These are phyloP conservation scores for Microctenopoma stevenorrisi DNA, from an alignment of 2,797 vertebrate species.

Conservation along the genomic window DNA sequence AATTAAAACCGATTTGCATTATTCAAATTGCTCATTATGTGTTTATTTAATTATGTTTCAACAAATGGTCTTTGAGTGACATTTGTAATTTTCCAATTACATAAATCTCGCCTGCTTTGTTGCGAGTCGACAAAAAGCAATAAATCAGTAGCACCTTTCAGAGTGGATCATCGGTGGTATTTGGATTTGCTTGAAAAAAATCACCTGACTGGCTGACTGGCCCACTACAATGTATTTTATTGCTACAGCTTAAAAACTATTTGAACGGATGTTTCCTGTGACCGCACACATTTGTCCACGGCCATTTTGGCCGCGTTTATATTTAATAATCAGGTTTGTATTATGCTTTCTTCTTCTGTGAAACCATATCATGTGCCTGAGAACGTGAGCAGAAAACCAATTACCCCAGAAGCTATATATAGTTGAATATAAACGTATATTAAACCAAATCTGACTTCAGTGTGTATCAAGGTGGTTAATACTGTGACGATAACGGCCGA, in stretches of 20 bases:
- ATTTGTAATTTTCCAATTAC: neutral
- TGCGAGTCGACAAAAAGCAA: neutral
- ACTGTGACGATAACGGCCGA: constrained; percentile 57
- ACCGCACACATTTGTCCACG: constrained; percentile 30
- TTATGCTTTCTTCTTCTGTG: constrained; percentile 47
- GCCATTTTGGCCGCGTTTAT: constrained; percentile 36
- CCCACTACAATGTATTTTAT: constrained; percentile 15
- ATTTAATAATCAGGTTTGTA: constrained; percentile 59
- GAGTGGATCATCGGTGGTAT: neutral
- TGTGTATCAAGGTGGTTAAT: constrained; percentile 62
- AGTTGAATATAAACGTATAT: constrained; percentile 27
- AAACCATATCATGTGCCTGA: constrained; percentile 39
- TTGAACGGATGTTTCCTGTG: constrained; percentile 39
- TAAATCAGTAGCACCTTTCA: neutral
- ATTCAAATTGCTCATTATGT: constrained; percentile 27
- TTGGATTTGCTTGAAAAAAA: constrained; percentile 4
- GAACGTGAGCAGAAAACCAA: constrained; percentile 48
- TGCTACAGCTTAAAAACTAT: constrained; percentile 26
- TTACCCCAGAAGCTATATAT: constrained; percentile 30
- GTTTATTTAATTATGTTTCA: constrained; percentile 24
- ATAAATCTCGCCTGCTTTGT: constrained; percentile 6
- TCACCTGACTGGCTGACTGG: neutral
- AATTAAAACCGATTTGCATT: constrained; percentile 19
- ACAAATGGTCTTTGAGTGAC: constrained; percentile 11
- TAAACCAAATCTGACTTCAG: constrained; percentile 54